Evolutionary conservation across 2,888 invertebrate genomes (phyloP).

Genomic region (Cheilosia impressa): DNA sequence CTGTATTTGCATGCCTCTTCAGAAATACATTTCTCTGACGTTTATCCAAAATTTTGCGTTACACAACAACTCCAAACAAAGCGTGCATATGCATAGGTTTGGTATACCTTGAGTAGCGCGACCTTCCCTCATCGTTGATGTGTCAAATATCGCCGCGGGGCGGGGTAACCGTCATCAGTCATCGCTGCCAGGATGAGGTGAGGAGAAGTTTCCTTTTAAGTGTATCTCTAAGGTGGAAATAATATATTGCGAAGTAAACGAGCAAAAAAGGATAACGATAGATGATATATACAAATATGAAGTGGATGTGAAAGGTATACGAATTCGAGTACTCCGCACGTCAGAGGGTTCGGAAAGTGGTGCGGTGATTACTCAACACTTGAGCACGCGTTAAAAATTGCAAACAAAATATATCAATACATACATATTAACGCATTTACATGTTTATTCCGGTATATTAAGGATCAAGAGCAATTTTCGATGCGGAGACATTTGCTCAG

Average conservation of each 20-base stretch:
- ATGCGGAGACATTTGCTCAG: no score
- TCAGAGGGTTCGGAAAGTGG: not conserved
- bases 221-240: constrained; percentile 11
- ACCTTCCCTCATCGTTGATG: constrained; percentile 24
- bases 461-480: no score
- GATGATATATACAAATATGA: constrained; percentile 8
- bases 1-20: constrained; percentile 58
- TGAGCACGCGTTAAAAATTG: constrained; percentile 6
- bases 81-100: constrained; percentile 52
- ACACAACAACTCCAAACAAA: not conserved
- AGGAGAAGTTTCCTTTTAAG: not conserved
- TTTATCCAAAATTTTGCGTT: constrained; percentile 22
- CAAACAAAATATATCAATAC: not conserved
- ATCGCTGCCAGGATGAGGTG: constrained; percentile 5
- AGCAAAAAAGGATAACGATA: constrained; percentile 30
- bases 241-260: constrained; percentile 10
- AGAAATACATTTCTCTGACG: constrained; percentile 39
- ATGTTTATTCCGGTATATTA: no score
- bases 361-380: constrained; percentile 28
- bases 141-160: not conserved
- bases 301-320: not conserved
- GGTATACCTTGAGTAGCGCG: not conserved
- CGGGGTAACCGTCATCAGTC: constrained; percentile 41
- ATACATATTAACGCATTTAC: no score
- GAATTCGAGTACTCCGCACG: no score